Percentiles rank a stretch among this genome's conserved stretches.
Conservation (phyloP, 2,113 vertebrate genomes). For the Macquaria ambigua region DNA sequence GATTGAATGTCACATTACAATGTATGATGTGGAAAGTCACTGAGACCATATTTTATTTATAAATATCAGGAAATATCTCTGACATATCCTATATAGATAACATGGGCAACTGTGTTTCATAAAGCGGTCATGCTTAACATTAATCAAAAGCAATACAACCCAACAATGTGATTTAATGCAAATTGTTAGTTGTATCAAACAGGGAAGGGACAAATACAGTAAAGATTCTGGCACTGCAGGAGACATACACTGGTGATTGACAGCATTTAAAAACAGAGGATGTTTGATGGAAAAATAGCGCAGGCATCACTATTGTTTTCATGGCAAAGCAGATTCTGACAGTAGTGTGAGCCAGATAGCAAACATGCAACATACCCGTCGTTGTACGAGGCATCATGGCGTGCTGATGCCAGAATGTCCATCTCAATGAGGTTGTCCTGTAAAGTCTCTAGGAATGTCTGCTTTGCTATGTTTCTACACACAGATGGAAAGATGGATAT, state of each 20-base stretch:
- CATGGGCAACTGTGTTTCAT: slow-evolving; percentile 20
- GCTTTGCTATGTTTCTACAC: slow-evolving; percentile 99
- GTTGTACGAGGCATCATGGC: slow-evolving; percentile 93
- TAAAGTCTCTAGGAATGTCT: slow-evolving; percentile 99
- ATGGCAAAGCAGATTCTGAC: slow-evolving; percentile 77
- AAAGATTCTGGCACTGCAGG: slow-evolving; percentile 35
- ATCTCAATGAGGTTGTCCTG: slow-evolving; percentile 99
- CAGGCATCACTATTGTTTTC: slow-evolving; percentile 60
- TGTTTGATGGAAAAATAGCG: slow-evolving; percentile 59
- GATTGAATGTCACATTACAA: slow-evolving; percentile 70
- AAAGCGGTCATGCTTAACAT: slow-evolving; percentile 59
- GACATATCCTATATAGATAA: slow-evolving; percentile 46
- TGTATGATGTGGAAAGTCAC: slow-evolving; percentile 67
- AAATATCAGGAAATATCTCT: slow-evolving; percentile 54
- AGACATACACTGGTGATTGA: slow-evolving; percentile 60
- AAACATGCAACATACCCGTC: slow-evolving; percentile 95
- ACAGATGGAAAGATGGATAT: slow-evolving; percentile 96
- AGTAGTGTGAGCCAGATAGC: slow-evolving; percentile 65
- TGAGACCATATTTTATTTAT: slow-evolving; percentile 54
- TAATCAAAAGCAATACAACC: slow-evolving; percentile 51
- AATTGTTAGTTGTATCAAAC: slow-evolving; percentile 66
- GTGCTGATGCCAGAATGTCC: slow-evolving; percentile 97
- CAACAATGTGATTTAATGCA: slow-evolving; percentile 60
- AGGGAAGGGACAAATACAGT: slow-evolving; percentile 50
- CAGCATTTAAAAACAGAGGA: slow-evolving; percentile 56